These are phyloP conservation scores for Ctenosaura bakeri DNA, from an alignment of 2,797 vertebrate genomes.

Conservation along the genomic window DNA sequence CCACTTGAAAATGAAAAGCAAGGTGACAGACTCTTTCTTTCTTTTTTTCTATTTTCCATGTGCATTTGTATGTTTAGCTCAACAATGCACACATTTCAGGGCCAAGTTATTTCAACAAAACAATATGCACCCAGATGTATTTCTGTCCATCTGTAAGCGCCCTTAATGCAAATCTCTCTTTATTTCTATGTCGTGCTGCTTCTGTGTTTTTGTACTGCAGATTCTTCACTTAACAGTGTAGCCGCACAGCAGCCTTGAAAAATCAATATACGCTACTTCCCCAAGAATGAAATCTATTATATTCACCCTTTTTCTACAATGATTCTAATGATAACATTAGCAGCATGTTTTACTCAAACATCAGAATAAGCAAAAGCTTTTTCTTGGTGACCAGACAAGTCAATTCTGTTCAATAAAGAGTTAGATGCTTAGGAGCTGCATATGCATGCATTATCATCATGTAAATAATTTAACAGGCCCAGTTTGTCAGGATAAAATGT, in stretches of 20 bases:
- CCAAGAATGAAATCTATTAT: conserved; percentile 35
- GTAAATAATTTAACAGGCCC: not conserved
- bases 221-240: conserved; percentile 19
- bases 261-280: conserved; percentile 34
- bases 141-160: not conserved
- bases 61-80: not conserved
- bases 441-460: conserved; percentile 11
- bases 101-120: not conserved
- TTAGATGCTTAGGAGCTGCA: not conserved
- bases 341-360: conserved; percentile 14
- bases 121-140: not conserved
- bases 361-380: conserved; percentile 16
- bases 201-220: not conserved
- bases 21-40: not conserved
- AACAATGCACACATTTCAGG: not conserved
- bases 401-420: conserved; percentile 23
- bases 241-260: not conserved
- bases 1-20: conserved; percentile 5
- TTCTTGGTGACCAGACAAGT: conserved; percentile 17
- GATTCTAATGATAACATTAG: conserved; percentile 26
- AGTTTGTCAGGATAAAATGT: not conserved
- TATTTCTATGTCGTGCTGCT: not conserved
- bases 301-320: conserved; percentile 8
- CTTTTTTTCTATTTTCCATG: not conserved
- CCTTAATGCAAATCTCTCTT: conserved; percentile 8